Percentiles rank a stretch among this genome's conserved stretches.
phyloP scores from a whole-genome alignment of 1,140 invertebrate genomes.

The Protaetia brevitarsis region DNA sequence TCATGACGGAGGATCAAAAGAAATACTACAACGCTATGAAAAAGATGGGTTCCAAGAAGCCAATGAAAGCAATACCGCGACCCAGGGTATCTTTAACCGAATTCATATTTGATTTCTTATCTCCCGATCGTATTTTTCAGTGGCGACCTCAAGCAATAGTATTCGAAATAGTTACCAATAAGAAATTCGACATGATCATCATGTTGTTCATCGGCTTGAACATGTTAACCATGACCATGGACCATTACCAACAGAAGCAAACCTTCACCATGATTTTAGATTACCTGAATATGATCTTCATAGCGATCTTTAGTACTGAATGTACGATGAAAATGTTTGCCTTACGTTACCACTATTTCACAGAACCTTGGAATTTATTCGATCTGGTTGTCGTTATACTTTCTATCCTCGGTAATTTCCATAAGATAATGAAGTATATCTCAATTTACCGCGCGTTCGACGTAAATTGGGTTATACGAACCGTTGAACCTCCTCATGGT shows the following conservation, averaged over 20 bases:
- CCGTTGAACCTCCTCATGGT: too few species aligned
- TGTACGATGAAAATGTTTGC: conserved; percentile 97
- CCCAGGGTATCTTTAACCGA: conserved; percentile 71
- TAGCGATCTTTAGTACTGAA: conserved; percentile 96
- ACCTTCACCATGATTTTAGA: conserved; percentile 81
- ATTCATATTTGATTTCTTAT: conserved; percentile 34
- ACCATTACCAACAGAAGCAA: conserved; percentile 87
- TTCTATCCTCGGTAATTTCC: conserved; percentile 95
- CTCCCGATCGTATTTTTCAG: conserved; percentile 71
- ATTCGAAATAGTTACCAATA: conserved; percentile 96
- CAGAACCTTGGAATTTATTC: conserved; percentile 99
- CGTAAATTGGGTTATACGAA: too few species aligned
- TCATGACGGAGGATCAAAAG: conserved; percentile 99
- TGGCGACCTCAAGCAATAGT: conserved; percentile 93
- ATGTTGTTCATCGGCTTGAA: conserved; percentile 99
- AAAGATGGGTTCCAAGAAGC: conserved; percentile 98
- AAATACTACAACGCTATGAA: conserved; percentile 99
- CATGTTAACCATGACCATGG: conserved; percentile 98
- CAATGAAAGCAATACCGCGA: conserved; percentile 94
- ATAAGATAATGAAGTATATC: too few species aligned
- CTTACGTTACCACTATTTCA: conserved; percentile 96
- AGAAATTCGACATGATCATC: conserved; percentile 99
- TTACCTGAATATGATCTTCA: conserved; percentile 95
- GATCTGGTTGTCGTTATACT: conserved; percentile 98
- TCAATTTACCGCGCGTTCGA: too few species aligned